Evolutionary conservation across 2,797 vertebrate species (phyloP).

Genomic region (Melopsittacus undulatus): DNA sequence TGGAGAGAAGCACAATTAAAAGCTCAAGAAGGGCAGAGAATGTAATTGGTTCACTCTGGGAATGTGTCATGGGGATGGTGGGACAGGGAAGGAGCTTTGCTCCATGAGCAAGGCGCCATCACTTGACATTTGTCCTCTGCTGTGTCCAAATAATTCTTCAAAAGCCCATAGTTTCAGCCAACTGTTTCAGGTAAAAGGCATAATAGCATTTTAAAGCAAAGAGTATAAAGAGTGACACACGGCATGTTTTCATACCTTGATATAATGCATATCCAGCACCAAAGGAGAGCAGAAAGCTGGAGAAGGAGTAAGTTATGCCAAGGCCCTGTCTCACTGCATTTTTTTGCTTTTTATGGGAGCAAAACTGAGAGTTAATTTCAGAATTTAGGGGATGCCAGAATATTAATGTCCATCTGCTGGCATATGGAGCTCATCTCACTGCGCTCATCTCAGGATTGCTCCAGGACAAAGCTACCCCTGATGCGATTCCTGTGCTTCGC

Average conservation of each 20-base stretch:
- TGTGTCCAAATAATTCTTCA: not conserved
- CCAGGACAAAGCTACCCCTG: slow-evolving; percentile 33
- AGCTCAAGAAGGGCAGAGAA: not conserved
- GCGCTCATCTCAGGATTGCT: fast-evolving
- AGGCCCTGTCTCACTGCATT: not conserved
- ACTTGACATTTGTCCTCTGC: not conserved
- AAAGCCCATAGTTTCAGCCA: not conserved
- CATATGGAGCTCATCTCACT: slow-evolving; percentile 35
- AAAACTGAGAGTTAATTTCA: not conserved
- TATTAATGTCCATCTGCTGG: slow-evolving; percentile 43
- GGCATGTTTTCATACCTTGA: not conserved
- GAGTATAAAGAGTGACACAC: not conserved
- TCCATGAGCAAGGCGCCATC: fast-evolving
- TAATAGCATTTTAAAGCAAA: not conserved
- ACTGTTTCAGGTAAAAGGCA: not conserved
- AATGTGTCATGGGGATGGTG: not conserved
- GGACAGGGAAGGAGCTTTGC: not conserved
- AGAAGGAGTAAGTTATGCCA: not conserved
- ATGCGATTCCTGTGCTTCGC: not conserved
- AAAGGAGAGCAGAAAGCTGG: not conserved
- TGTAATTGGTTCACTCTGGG: not conserved
- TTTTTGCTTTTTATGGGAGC: not conserved
- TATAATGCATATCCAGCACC: not conserved
- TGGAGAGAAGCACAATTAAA: not conserved
- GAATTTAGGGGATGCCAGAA: not conserved